Evolutionary conservation across 2,797 vertebrate species (phyloP).

Genomic region (Philypnodon macrostomus): DNA sequence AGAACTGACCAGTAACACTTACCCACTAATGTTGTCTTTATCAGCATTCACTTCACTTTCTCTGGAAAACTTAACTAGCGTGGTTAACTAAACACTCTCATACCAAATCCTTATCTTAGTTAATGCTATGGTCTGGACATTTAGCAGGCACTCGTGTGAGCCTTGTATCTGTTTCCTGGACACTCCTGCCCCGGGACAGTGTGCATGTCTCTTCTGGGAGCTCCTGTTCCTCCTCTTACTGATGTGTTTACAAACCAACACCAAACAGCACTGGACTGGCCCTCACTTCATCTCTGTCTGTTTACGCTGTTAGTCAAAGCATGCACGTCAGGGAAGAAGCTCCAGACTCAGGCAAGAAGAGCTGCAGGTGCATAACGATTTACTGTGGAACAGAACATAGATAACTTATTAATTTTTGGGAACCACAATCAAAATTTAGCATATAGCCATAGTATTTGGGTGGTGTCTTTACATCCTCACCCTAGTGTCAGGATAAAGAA

Average conservation of each 20-base stretch:
- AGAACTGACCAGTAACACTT: no score
- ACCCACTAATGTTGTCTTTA: background rate
- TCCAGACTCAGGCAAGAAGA: slow-evolving; percentile 30
- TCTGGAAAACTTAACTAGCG: slow-evolving; percentile 17
- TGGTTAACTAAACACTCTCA: slow-evolving; percentile 42
- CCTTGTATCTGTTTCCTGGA: slow-evolving; percentile 56
- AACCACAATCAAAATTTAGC: no score
- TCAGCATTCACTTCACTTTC: slow-evolving; percentile 15
- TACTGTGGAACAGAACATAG: slow-evolving; percentile 3
- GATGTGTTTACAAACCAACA: slow-evolving; percentile 72
- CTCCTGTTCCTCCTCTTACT: slow-evolving; percentile 64
- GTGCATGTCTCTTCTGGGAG: slow-evolving; percentile 55
- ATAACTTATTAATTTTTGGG: no score
- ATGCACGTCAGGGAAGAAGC: slow-evolving; percentile 50
- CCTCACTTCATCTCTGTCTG: slow-evolving; percentile 60
- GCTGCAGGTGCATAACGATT: slow-evolving; percentile 61
- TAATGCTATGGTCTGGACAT: slow-evolving; percentile 44
- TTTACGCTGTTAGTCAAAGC: slow-evolving; percentile 54
- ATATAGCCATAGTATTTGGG: no score
- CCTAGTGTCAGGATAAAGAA: no score
- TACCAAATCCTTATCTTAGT: slow-evolving; percentile 53
- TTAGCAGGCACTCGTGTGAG: slow-evolving; percentile 51
- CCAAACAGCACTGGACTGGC: slow-evolving; percentile 60
- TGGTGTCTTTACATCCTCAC: no score
- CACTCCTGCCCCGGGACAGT: slow-evolving; percentile 38